Conservation (phyloP, 2,113 vertebrate species). For the Electrona antarctica region DNA sequence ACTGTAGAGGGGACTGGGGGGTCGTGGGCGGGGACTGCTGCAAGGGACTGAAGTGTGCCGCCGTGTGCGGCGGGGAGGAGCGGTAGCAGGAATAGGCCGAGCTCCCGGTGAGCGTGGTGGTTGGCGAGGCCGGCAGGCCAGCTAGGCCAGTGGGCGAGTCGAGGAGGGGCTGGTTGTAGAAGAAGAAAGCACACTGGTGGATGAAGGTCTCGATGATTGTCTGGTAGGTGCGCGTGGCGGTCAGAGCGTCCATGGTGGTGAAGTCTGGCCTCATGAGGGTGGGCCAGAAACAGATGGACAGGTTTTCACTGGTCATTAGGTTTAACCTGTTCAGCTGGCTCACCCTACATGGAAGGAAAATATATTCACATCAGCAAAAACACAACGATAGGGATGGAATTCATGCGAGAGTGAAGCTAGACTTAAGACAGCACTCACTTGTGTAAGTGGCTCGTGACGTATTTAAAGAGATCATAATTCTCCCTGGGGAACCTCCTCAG, state of each 20-base stretch:
- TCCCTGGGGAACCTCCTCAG: constrained; percentile 90
- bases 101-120: constrained; percentile 76
- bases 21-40: constrained; percentile 76
- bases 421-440: constrained; percentile 78
- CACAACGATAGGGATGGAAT: too few species aligned
- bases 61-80: constrained; percentile 71
- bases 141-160: constrained; percentile 82
- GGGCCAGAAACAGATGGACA: constrained; percentile 98
- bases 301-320: constrained; percentile 96
- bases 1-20: constrained; percentile 78
- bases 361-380: neutral
- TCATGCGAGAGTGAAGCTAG: neutral
- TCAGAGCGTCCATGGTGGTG: constrained; percentile 94
- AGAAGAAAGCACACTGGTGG: constrained; percentile 96
- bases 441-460: constrained; percentile 91
- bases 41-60: constrained; percentile 74
- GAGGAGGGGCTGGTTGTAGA: constrained; percentile 87
- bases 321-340: constrained; percentile 90
- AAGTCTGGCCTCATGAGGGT: constrained; percentile 93
- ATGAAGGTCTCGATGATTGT: constrained; percentile 98
- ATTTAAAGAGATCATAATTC: constrained; percentile 95
- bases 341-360: constrained; percentile 77
- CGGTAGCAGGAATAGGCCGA: constrained; percentile 77
- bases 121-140: constrained; percentile 73
- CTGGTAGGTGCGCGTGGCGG: constrained; percentile 93